Evolutionary conservation across 2,797 vertebrate genomes (phyloP).

Genomic region (Trichosurus vulpecula): DNA sequence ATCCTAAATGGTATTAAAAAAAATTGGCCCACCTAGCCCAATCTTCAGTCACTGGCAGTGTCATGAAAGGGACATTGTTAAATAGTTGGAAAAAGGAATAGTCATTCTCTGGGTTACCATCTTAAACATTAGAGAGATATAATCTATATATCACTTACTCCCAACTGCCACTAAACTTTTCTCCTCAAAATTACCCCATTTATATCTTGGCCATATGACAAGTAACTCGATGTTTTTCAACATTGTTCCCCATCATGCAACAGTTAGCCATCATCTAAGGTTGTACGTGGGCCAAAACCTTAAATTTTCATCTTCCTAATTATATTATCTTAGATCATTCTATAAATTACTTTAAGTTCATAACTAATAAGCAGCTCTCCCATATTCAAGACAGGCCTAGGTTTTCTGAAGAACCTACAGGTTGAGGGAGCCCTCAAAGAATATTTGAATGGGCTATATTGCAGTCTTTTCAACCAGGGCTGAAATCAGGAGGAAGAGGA

Average conservation of each 20-base stretch:
- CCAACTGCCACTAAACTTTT: not conserved
- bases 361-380: not conserved
- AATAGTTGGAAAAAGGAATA: not conserved
- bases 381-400: not conserved
- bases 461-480: not conserved
- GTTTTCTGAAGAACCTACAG: no score
- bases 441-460: not conserved
- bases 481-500: not conserved
- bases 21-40: rapidly evolving
- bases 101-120: not conserved
- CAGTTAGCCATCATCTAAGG: not conserved
- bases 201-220: not conserved
- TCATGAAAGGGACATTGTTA: not conserved
- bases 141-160: not conserved
- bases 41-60: not conserved
- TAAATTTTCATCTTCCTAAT: not conserved
- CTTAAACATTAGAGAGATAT: not conserved
- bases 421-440: no score
- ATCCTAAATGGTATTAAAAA: not conserved
- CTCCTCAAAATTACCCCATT: not conserved
- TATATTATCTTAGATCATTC: not conserved
- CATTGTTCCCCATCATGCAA: not conserved
- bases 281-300: not conserved
- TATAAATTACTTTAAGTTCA: not conserved
- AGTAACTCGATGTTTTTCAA: not conserved